These are phyloP conservation scores for Chloroceryle aenea DNA, from an alignment of 2,113 vertebrate genomes.

Conservation along the genomic window DNA sequence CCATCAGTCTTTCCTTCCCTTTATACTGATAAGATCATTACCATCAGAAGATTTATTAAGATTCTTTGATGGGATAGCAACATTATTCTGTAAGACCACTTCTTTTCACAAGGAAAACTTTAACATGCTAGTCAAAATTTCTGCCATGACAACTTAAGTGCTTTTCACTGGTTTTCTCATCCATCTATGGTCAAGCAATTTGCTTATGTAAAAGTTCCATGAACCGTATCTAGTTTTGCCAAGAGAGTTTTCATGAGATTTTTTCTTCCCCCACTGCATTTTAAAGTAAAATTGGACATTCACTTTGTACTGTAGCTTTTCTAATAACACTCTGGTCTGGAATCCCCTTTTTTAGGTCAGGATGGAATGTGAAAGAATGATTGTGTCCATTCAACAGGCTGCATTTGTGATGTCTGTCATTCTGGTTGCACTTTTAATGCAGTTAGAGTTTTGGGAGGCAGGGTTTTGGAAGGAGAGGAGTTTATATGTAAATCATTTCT, in stretches of 20 bases:
- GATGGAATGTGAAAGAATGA: background rate
- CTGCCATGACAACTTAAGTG: background rate
- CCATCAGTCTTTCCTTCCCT: background rate
- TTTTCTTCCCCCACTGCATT: background rate
- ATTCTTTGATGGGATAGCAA: background rate
- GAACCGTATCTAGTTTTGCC: background rate
- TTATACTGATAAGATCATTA: background rate
- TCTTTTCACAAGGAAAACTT: background rate
- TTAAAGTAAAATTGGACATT: background rate
- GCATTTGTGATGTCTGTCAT: background rate
- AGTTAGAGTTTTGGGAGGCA: background rate
- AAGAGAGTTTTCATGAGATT: background rate
- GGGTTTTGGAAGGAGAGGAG: background rate
- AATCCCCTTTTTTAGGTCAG: background rate
- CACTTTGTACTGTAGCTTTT: background rate
- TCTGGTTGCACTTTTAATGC: background rate
- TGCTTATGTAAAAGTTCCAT: background rate
- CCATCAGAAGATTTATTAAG: too few species aligned
- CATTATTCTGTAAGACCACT: background rate
- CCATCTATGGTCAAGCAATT: background rate
- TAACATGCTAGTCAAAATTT: background rate
- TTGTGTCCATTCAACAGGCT: background rate
- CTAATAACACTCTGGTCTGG: background rate
- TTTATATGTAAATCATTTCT: background rate
- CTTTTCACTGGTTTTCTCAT: background rate